Evolutionary conservation across 2,113 vertebrate genomes (phyloP).

Genomic region (Paramormyrops kingsleyae): DNA sequence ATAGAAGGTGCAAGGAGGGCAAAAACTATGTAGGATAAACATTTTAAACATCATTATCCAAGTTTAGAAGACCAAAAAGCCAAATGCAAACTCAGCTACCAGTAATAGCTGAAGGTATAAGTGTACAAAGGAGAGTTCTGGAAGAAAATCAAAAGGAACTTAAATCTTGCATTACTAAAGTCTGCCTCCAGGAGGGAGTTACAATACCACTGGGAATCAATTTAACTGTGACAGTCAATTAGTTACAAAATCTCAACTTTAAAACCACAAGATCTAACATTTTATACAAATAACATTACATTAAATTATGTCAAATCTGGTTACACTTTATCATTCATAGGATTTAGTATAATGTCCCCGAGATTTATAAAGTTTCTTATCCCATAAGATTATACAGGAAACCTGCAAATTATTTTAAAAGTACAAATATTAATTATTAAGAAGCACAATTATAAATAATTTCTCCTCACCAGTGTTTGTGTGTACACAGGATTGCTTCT

Average conservation of each 20-base stretch:
- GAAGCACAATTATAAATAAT: neutral
- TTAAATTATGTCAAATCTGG: neutral
- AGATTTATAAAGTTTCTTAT: neutral
- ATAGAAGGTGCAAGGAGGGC: neutral
- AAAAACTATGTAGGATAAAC: neutral
- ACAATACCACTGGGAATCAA: neutral
- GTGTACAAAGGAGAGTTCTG: neutral
- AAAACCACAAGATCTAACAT: neutral
- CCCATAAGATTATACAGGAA: neutral
- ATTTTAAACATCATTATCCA: neutral
- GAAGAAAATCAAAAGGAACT: neutral
- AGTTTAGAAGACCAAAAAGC: neutral
- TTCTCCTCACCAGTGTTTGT: slow-evolving; percentile 89
- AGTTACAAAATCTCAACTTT: neutral
- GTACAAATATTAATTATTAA: neutral
- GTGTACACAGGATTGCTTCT: slow-evolving; percentile 91
- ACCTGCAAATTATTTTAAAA: neutral
- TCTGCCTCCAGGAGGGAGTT: neutral
- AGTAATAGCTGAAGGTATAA: neutral
- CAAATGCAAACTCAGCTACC: neutral
- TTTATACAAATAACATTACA: neutral
- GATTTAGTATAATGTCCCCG: neutral
- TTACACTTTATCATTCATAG: neutral
- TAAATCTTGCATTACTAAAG: neutral
- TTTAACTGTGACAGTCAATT: neutral